Percentiles rank a stretch among this genome's conserved stretches.
These are phyloP conservation scores for Meleagris gallopavo DNA, from an alignment of 2,113 vertebrate species.

Conservation along the genomic window DNA sequence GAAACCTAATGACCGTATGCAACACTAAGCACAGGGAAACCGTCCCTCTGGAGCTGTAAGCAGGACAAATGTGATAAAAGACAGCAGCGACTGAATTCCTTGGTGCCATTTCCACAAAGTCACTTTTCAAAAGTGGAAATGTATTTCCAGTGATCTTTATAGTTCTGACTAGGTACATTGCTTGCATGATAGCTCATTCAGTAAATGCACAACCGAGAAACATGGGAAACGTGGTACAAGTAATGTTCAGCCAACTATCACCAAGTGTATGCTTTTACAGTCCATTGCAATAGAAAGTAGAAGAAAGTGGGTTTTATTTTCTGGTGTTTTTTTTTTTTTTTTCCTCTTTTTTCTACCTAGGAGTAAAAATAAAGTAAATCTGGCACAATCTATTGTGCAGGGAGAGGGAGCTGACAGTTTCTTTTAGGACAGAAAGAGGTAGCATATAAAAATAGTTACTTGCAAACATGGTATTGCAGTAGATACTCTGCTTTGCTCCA, in stretches of 20 bases:
- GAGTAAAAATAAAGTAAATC: conserved; percentile 3
- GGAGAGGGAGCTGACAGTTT: neutral
- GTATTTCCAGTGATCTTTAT: neutral
- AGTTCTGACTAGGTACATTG: neutral
- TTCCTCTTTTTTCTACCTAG: neutral
- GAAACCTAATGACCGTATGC: neutral
- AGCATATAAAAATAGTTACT: neutral
- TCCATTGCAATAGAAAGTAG: neutral
- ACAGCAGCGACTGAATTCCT: neutral
- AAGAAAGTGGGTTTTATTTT: neutral
- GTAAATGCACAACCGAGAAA: neutral
- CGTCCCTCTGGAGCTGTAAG: neutral
- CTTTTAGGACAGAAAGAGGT: neutral
- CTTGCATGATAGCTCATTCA: neutral
- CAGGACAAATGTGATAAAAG: neutral
- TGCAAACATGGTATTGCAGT: neutral
- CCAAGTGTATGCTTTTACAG: neutral
- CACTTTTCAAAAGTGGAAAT: neutral
- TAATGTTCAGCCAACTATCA: neutral
- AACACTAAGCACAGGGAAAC: neutral
- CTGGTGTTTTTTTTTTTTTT: neutral
- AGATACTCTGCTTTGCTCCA: neutral
- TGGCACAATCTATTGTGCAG: neutral
- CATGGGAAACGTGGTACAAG: neutral
- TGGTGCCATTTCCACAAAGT: neutral